A percentile compares a stretch with the other conserved stretches of the same genome.
These are phyloP conservation scores for Plectrocnemia conspersa DNA, from an alignment of 1,140 invertebrate genomes.

Conservation along the genomic window DNA sequence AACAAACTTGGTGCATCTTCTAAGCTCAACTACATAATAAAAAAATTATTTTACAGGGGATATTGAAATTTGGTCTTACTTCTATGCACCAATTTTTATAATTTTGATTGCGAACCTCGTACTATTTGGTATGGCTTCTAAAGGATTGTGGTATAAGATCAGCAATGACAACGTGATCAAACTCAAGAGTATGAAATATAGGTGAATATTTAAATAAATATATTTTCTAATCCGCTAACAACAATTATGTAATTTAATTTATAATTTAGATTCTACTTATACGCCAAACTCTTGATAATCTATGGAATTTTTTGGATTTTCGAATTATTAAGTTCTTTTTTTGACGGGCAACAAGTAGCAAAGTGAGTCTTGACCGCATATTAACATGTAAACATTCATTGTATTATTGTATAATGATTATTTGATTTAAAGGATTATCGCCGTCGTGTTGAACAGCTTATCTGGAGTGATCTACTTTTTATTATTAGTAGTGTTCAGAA, in stretches of 20 bases:
- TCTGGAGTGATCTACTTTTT: constrained; percentile 66
- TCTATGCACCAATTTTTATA: constrained; percentile 59
- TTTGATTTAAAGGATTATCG: constrained; percentile 53
- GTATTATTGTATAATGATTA: constrained; percentile 1
- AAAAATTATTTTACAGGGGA: too few species aligned
- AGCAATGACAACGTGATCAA: constrained; percentile 49
- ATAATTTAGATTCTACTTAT: constrained; percentile 63
- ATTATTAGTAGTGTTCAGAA: constrained; percentile 56
- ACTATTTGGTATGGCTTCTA: constrained; percentile 55
- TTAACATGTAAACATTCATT: too few species aligned
- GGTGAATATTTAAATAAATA: constrained; percentile 42
- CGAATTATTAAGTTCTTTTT: constrained; percentile 53
- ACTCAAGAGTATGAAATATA: constrained; percentile 54
- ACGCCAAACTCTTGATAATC: constrained; percentile 63
- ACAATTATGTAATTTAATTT: constrained; percentile 35
- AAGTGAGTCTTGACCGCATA: constrained; percentile 39
- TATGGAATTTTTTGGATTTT: constrained; percentile 73
- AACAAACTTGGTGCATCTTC: too few species aligned
- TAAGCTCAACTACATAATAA: too few species aligned
- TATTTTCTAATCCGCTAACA: constrained; percentile 5
- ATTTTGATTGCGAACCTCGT: constrained; percentile 54
- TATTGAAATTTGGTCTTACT: constrained; percentile 56
- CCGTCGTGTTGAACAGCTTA: constrained; percentile 59
- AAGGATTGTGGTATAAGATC: constrained; percentile 52
- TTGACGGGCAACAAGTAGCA: constrained; percentile 43